Evolutionary conservation across 2,888 invertebrate genomes (phyloP), one percentile per base, ranked within the genome.

Genomic region (Cistogaster globosa): DNA sequence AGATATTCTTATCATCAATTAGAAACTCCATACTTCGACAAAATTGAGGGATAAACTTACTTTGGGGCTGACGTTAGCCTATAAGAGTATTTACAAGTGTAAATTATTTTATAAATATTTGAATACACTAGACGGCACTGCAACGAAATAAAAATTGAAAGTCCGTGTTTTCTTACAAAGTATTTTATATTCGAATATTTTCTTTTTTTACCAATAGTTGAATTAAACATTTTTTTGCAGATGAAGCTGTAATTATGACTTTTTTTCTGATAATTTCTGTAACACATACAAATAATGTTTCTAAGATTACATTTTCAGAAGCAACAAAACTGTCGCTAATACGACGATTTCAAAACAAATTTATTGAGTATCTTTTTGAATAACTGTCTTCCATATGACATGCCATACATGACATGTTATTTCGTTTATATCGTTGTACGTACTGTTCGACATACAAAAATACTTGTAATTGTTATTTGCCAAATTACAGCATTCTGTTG

Each of bases 401-500:
- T 18, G n/a, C 9, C 11, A 1, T 53, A 18, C 20, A 18, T 53
- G 20, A 14, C 14, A n/a, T 16, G n/a, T 16, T 42, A 57, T 36
- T 62, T 14, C 42, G 51, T 57, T 62, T 82, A 7, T 5, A 2
- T 5, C 6, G 0, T 32, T 32, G 4, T 32, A 6, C 6, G 32
- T 32, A 6, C 32, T 32, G 32, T 32, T 32, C 6, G 32, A 32
- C 32, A 4, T 69, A 32, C 38, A n/a, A n/a, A n/a, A 22, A 18
- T 51, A 51, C 20, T 72, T 74, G 63, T 68, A 79, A 42, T 63
- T 80, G 84, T 76, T 79, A 53, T 71, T 84, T 80, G 71, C 48
- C 75, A 80, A 84, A 80, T 80, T 76, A 80, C 76, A 84, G 76
- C 48, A 76, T 80, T 71, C 63, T 76, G 71, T 80, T 80, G 76